These are phyloP conservation scores for Eulemur rufifrons DNA, from an alignment of 2,113 vertebrate species.

Conservation along the genomic window DNA sequence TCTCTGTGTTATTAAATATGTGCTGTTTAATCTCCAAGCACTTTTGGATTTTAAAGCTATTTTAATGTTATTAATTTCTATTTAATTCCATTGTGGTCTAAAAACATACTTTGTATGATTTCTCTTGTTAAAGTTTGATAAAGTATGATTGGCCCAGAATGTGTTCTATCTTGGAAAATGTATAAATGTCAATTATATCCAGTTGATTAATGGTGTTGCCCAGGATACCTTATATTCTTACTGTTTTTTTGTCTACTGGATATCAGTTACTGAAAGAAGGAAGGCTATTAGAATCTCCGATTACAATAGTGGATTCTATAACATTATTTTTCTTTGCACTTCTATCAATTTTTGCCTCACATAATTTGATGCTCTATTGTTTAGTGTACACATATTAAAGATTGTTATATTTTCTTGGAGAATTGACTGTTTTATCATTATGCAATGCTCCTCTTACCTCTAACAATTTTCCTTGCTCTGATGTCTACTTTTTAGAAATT, in stretches of 20 bases:
- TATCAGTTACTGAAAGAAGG: neutral
- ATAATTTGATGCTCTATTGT: neutral
- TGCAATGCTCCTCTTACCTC: neutral
- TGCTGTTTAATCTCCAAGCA: neutral
- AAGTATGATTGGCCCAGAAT: neutral
- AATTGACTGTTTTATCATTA: neutral
- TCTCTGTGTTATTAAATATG: neutral
- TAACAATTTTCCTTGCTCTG: neutral
- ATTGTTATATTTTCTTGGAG: neutral
- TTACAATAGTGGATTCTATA: neutral
- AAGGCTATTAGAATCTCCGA: neutral
- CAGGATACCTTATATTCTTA: neutral
- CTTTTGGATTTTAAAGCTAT: neutral
- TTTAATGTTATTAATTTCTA: neutral
- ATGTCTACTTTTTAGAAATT: neutral
- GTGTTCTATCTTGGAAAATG: neutral
- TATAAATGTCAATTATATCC: neutral
- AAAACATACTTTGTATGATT: no score
- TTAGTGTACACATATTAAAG: neutral
- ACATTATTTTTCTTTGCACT: neutral
- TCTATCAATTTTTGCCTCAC: neutral
- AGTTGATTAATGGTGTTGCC: neutral
- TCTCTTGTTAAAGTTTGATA: neutral
- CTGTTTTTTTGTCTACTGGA: neutral
- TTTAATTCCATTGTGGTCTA: neutral